Evolutionary conservation across 1,140 invertebrate species (phyloP).

Genomic region (Colletes latitarsis): DNA sequence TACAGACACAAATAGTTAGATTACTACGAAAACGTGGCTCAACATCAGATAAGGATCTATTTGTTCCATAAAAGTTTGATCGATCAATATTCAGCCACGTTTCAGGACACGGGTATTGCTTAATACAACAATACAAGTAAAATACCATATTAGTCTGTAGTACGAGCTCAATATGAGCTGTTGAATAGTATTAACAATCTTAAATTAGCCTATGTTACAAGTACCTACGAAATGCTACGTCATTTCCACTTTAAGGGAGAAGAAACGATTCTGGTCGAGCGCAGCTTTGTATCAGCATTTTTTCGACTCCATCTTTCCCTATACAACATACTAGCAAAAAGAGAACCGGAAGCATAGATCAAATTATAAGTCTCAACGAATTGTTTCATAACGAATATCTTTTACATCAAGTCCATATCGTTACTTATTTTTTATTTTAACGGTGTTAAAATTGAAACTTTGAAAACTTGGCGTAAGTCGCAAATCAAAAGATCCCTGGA

Average conservation of each 20-base stretch:
- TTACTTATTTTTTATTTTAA: too few species aligned
- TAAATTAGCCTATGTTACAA: conserved; percentile 71
- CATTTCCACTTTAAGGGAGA: conserved; percentile 16
- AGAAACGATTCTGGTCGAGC: conserved; percentile 26
- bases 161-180: conserved; percentile 77
- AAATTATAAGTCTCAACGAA: too few species aligned
- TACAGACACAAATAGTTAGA: conserved; percentile 3
- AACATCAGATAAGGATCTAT: not conserved
- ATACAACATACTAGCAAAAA: not conserved
- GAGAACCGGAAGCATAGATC: too few species aligned
- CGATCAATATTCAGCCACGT: conserved; percentile 8
- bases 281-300: conserved; percentile 7
- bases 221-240: conserved; percentile 66
- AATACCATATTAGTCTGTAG: conserved; percentile 71
- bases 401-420: too few species aligned
- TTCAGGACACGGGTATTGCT: conserved; percentile 16
- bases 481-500: too few species aligned
- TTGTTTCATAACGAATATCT: too few species aligned
- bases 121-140: conserved; percentile 74
- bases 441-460: too few species aligned
- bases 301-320: not conserved
- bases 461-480: too few species aligned
- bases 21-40: conserved; percentile 15
- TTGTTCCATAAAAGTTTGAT: conserved; percentile 10
- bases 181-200: conserved; percentile 70